phyloP scores from a whole-genome alignment of 1,140 invertebrate genomes.

The Phenacoccus solenopsis region DNA sequence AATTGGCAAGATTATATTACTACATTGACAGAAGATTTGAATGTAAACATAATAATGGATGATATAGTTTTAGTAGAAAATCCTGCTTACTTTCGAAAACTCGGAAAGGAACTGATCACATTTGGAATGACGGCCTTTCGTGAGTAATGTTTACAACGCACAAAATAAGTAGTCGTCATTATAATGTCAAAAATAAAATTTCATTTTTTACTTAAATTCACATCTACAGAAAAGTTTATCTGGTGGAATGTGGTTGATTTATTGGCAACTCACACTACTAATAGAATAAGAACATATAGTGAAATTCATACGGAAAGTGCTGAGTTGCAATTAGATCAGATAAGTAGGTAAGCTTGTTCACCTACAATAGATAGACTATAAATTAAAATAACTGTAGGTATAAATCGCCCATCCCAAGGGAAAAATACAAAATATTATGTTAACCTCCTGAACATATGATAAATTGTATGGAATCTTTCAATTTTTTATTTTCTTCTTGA shows the following conservation, averaged over 20 bases:
- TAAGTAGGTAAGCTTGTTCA: no score
- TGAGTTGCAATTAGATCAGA: no score
- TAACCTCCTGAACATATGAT: no score
- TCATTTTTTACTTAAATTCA: neutral
- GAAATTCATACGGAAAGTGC: no score
- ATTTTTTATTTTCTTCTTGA: no score
- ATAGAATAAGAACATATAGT: neutral
- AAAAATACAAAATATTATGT: no score
- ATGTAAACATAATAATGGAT: slow-evolving; percentile 20
- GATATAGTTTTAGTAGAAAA: slow-evolving; percentile 24
- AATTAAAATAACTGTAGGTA: no score
- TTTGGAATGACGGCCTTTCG: neutral
- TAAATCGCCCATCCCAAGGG: no score
- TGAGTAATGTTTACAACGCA: slow-evolving; percentile 8
- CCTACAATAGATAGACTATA: no score
- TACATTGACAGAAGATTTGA: slow-evolving; percentile 22
- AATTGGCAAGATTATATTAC: slow-evolving; percentile 27
- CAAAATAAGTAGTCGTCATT: no score
- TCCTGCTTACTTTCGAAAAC: slow-evolving; percentile 23
- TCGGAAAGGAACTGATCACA: slow-evolving; percentile 20
- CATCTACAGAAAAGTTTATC: slow-evolving; percentile 7
- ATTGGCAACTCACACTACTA: slow-evolving; percentile 12
- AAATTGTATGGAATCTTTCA: no score
- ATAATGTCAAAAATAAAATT: neutral
- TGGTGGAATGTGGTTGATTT: slow-evolving; percentile 20